Evolutionary conservation across 2,888 invertebrate species (phyloP), one percentile per base, ranked within the genome.

Genomic region (Chaitophorus viminalis): DNA sequence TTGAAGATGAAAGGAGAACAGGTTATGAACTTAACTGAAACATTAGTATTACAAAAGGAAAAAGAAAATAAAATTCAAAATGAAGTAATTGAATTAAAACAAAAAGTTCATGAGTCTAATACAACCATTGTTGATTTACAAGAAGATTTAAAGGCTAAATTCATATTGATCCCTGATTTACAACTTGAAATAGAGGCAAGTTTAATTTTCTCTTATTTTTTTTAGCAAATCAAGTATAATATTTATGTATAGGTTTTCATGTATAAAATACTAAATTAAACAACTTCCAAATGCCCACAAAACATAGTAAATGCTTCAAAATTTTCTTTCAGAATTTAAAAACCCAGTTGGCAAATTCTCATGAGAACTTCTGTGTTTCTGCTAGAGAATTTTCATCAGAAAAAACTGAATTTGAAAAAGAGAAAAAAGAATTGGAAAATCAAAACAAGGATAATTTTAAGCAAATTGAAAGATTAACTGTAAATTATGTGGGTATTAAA

Each of bases 341-440:
- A 18, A 74, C 0, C 18, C 36, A 79, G 39, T 87, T 87, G 74
- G 52, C 9, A 18, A 78, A 60, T 54, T 11, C 21, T 78, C n/a
- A 87, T 65, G 25, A 81, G 46, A 65, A 29, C 11, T 46, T 74
- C 65, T 14, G 31, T 54, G 65, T 54, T 5, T 31, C 60, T 72
- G 29, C 36, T 31, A 60, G 39, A 81, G 39, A 60, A 52, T 25
- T 39, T 65, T 0, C 1, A 4, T n/a, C 17, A 70, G 29, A 87
- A 87, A 76, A 25, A 68, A 81, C 17, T 79, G 31, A 74, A 60
- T 39, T 87, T 17, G 31, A 79, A 54, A 79, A 74, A 39, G 79
- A 87, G 29, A 87, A 87, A 74, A 39, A 1, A 36, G 86, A 87
- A 9, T 33, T 87, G 46, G 79, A 81, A 74, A 87, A 60, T 65